phyloP scores from a whole-genome alignment of 2,888 invertebrate species.

The Nudaria mundana region DNA sequence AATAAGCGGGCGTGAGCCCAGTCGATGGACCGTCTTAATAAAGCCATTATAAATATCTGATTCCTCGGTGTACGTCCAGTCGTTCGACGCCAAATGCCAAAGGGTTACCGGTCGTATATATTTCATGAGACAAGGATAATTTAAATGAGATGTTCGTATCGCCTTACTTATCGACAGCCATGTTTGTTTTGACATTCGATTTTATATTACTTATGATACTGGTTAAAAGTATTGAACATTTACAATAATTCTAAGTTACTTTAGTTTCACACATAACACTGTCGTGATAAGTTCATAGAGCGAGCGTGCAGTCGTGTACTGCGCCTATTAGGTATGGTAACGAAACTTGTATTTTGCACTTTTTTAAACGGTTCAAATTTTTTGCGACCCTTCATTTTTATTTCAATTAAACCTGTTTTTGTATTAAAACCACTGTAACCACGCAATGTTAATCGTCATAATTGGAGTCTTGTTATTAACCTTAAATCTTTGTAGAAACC shows the following conservation, averaged over 20 bases:
- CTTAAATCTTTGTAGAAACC: too few relatives aligned
- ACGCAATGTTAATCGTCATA: slow-evolving; percentile 17
- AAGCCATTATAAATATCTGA: slow-evolving; percentile 80
- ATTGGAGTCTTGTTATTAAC: slow-evolving; percentile 9
- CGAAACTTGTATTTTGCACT: slow-evolving; percentile 27
- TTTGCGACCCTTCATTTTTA: slow-evolving; percentile 14
- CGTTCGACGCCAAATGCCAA: slow-evolving; percentile 62
- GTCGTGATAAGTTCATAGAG: slow-evolving; percentile 32
- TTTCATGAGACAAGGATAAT: slow-evolving; percentile 49
- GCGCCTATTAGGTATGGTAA: slow-evolving; percentile 31
- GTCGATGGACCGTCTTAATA: slow-evolving; percentile 73
- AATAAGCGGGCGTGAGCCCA: slow-evolving; percentile 78
- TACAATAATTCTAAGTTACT: slow-evolving; percentile 11
- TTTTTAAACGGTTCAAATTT: slow-evolving; percentile 23
- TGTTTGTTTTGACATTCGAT: slow-evolving; percentile 34
- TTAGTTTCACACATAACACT: slow-evolving; percentile 22
- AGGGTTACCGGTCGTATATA: slow-evolving; percentile 58
- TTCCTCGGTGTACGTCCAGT: slow-evolving; percentile 61
- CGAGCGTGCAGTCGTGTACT: slow-evolving; percentile 34
- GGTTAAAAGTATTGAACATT: neutral
- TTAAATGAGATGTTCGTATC: slow-evolving; percentile 42
- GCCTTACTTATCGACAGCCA: slow-evolving; percentile 34
- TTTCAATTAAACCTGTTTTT: slow-evolving; percentile 26
- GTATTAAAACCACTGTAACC: slow-evolving; percentile 8
- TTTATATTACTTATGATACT: slow-evolving; percentile 18